phyloP scores from a whole-genome alignment of 2,113 vertebrate genomes.

The Sclerurus mexicanus region DNA sequence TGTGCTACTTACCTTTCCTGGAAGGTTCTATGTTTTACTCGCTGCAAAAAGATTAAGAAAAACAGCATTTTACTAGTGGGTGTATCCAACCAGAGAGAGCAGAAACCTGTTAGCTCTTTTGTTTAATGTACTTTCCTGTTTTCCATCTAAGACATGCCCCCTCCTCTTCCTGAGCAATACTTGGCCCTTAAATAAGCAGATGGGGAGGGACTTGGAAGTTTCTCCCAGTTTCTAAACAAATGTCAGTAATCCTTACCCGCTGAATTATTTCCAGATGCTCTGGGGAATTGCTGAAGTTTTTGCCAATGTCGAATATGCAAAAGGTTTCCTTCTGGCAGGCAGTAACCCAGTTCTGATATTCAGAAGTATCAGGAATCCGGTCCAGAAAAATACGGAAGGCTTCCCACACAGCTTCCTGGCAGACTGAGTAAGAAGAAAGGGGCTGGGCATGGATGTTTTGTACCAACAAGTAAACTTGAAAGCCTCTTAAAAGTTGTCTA shows the following conservation, averaged over 20 bases:
- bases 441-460: neutral
- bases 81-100: neutral
- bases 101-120: neutral
- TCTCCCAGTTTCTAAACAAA: neutral
- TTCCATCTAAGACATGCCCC: neutral
- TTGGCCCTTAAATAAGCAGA: neutral
- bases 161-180: neutral
- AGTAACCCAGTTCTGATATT: constrained; percentile 90
- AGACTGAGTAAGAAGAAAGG: constrained; percentile 77
- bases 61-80: constrained; percentile 65
- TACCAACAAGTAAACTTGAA: neutral
- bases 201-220: neutral
- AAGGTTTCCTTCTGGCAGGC: constrained; percentile 86
- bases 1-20: constrained; percentile 74
- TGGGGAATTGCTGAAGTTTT: constrained; percentile 88
- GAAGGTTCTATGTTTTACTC: constrained; percentile 76
- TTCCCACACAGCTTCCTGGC: constrained; percentile 96
- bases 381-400: constrained; percentile 92
- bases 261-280: constrained; percentile 85
- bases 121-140: neutral
- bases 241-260: constrained; percentile 67
- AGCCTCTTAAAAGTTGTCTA: neutral
- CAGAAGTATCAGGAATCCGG: constrained; percentile 85
- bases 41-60: constrained; percentile 71
- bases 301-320: constrained; percentile 88